Base-by-base conservation (phyloP, 2,888 invertebrate species). In the Patella ulyssiponensis region DNA sequence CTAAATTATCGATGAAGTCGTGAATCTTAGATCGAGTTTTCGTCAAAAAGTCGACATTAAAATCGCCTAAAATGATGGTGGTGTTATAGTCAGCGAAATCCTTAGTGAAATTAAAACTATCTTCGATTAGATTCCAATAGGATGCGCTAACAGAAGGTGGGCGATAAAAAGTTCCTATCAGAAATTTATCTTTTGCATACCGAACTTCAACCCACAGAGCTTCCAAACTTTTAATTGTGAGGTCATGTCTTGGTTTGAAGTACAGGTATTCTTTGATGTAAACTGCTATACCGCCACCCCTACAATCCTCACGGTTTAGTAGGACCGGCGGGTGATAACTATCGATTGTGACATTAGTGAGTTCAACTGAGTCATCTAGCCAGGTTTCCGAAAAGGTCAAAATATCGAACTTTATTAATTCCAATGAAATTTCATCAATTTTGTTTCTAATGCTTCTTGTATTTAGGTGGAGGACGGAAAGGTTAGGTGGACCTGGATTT, bases 231-330 rank as follows among this genome's bases (percentile, higher is more conserved):
- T 64, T 64, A 20, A n/a, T 17, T 64, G n/a, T 7, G 23, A 64
- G 64, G 64, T 64, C n/a, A 64, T 64, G 64, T 64, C 64, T 64
- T 20, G 64, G n/a, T n/a, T 64, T 64, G 64, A 20, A 64, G 23
- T 20, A 17, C 17, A 64, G n/a, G 23, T n/a, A 64, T 20, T 64
- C 23, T 64, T 20, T n/a, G n/a, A 64, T 17, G n/a, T 64, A 64
- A 20, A 64, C 23, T 64, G 64, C 64, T 64, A 64, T 17, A 17
- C 64, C 17, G 7, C 64, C 64, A n/a, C 27, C 27, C 27, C 2
- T 3, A 27, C 27, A 27, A 27, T 20, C 58, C 17, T 58, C 20
- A n/a, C 64, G n/a, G 14, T 20, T 64, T n/a, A n/a, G 64, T n/a
- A 64, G 64, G 23, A 64, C 17, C 4, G 64, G n/a, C n/a, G 64